A percentile compares a stretch with the other conserved stretches of the same genome.
These are phyloP conservation scores for Lypha dubia DNA, from an alignment of 2,888 invertebrate genomes.

Conservation along the genomic window DNA sequence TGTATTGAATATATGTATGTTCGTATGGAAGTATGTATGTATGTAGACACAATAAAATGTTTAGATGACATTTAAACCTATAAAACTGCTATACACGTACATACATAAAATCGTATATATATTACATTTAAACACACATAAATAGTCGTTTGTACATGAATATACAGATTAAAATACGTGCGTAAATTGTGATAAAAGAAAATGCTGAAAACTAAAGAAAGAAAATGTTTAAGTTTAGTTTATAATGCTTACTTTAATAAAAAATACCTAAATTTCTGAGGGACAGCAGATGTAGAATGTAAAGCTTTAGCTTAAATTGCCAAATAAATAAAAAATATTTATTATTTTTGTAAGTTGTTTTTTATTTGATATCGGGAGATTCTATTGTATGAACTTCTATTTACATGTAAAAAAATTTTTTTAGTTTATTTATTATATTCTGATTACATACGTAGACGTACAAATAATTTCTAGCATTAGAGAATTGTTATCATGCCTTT, in stretches of 20 bases:
- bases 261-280: not conserved
- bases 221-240: not conserved
- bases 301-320: not conserved
- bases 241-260: not conserved
- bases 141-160: not conserved
- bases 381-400: not conserved
- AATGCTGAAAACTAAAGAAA: not conserved
- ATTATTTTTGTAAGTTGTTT: no score
- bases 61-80: constrained; percentile 27
- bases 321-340: not conserved
- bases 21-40: no score
- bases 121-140: no score
- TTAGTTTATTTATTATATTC: not conserved
- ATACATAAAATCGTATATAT: constrained; percentile 1
- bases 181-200: not conserved
- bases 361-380: not conserved
- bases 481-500: not conserved
- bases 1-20: constrained; percentile 8
- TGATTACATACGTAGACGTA: not conserved
- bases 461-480: not conserved
- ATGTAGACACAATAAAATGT: constrained; percentile 30
- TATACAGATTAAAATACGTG: not conserved
- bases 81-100: not conserved
- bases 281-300: not conserved
- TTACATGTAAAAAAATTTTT: no score